Conservation (phyloP, 1,140 invertebrate species). For the Stegodyphus dumicola region DNA sequence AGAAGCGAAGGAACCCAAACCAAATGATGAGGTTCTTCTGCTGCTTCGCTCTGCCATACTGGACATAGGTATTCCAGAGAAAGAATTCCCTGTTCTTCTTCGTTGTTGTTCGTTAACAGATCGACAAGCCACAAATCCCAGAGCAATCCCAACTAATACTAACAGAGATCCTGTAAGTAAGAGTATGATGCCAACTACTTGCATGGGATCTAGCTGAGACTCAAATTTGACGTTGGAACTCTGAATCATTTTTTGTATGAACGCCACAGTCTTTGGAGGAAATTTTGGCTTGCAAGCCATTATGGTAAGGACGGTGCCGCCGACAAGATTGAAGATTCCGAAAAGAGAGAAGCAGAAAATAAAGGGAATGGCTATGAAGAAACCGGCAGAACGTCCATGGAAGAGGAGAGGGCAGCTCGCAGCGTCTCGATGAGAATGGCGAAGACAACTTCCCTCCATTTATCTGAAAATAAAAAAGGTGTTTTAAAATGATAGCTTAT, state of each 20-base stretch:
- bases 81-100: not conserved
- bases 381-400: constrained; percentile 1
- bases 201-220: constrained; percentile 25
- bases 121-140: constrained; percentile 39
- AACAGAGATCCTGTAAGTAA: constrained; percentile 32
- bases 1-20: not conserved
- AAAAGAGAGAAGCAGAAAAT: constrained; percentile 48
- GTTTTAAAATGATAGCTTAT: too few species aligned
- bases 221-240: not conserved
- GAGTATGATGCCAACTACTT: constrained; percentile 41
- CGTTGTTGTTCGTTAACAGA: constrained; percentile 19
- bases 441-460: constrained; percentile 5
- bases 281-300: constrained; percentile 20
- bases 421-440: not conserved
- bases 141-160: constrained; percentile 23
- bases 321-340: constrained; percentile 52
- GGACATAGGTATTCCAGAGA: not conserved
- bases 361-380: constrained; percentile 48
- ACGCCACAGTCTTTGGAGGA: not conserved
- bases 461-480: not conserved
- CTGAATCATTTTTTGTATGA: not conserved
- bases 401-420: not conserved
- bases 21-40: constrained; percentile 4
- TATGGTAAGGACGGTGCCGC: constrained; percentile 35
- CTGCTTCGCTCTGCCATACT: constrained; percentile 10